A percentile compares a stretch with the other conserved stretches of the same genome.
phyloP scores from a whole-genome alignment of 1,140 invertebrate species.

The Grapholita molesta region DNA sequence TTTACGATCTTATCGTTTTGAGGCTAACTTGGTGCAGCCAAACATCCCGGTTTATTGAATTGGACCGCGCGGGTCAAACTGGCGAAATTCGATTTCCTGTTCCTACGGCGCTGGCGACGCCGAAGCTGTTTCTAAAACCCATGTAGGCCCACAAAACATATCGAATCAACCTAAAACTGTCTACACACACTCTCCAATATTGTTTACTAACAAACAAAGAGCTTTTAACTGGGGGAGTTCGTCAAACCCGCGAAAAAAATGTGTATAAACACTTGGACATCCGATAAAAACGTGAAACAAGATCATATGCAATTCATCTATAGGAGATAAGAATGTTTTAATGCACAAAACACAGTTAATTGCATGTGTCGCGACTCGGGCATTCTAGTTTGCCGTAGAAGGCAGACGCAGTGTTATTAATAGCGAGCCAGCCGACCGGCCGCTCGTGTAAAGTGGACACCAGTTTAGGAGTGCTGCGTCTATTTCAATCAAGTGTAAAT shows the following conservation, averaged over 20 bases:
- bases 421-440: constrained; percentile 43
- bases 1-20: constrained; percentile 45
- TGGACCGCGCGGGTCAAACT: constrained; percentile 26
- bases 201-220: constrained; percentile 51
- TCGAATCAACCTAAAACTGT: background rate
- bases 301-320: constrained; percentile 34
- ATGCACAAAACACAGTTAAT: constrained; percentile 54
- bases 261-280: constrained; percentile 9
- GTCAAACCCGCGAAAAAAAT: constrained; percentile 45
- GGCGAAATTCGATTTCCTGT: constrained; percentile 46
- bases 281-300: constrained; percentile 34
- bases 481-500: constrained; percentile 74
- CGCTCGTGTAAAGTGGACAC: constrained; percentile 66
- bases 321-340: constrained; percentile 54
- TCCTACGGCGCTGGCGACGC: constrained; percentile 27
- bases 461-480: constrained; percentile 66
- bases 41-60: constrained; percentile 41
- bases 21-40: constrained; percentile 36
- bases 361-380: constrained; percentile 38
- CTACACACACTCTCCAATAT: constrained; percentile 26
- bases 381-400: constrained; percentile 65
- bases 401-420: constrained; percentile 63
- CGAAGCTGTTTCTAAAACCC: background rate
- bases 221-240: constrained; percentile 43
- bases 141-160: background rate